A percentile compares a stretch with the other conserved stretches of the same genome.
Conservation (phyloP, 2,888 invertebrate genomes). For the Archaeoteleia sp. region DNA sequence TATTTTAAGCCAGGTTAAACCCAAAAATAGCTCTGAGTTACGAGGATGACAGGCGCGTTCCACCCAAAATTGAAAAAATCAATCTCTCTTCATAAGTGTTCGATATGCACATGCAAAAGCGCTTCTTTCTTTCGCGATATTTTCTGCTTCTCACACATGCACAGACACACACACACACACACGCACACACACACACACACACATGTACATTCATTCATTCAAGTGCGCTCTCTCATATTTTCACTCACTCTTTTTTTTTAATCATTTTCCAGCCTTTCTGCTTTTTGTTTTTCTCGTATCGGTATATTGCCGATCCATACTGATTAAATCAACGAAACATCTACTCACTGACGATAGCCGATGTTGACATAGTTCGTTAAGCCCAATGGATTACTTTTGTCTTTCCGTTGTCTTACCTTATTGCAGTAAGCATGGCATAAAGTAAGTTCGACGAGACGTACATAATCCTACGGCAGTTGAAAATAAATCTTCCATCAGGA, state of each 20-base stretch:
- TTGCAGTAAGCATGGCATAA: constrained; percentile 1
- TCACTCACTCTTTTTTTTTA: constrained; percentile 13
- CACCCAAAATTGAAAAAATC: neutral
- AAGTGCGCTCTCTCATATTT: constrained; percentile 8
- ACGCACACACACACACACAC: neutral
- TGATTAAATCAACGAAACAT: constrained; percentile 67
- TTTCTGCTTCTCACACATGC: too few species aligned
- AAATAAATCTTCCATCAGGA: constrained; percentile 59
- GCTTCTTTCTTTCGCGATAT: constrained; percentile 14
- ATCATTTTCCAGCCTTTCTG: too few species aligned
- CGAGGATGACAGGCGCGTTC: neutral
- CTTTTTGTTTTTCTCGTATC: neutral
- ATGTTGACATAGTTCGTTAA: constrained; percentile 58
- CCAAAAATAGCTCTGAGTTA: neutral
- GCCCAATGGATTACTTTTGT: constrained; percentile 58
- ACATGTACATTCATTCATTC: neutral
- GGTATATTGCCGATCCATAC: constrained; percentile 71
- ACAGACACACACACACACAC: too few species aligned
- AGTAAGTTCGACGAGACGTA: constrained; percentile 4
- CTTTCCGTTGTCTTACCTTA: constrained; percentile 5
- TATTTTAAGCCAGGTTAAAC: too few species aligned
- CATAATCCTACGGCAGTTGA: constrained; percentile 15
- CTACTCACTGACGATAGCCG: constrained; percentile 36
- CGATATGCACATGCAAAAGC: constrained; percentile 26
- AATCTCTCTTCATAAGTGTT: neutral